These are phyloP conservation scores for Sterna hirundo DNA, from an alignment of 2,113 vertebrate genomes.

Conservation along the genomic window DNA sequence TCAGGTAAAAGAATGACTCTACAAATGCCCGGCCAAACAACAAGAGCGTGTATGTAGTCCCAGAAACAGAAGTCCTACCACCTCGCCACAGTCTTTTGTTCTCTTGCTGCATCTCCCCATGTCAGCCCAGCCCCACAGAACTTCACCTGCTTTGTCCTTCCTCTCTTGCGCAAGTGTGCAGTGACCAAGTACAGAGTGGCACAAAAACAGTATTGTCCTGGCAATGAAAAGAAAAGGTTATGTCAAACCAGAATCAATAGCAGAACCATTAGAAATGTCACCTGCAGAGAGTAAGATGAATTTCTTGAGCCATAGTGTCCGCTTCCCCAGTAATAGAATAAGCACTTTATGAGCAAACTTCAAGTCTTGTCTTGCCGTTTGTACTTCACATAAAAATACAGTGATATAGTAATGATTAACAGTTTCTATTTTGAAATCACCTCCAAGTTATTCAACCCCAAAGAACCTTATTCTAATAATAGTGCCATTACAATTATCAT, in stretches of 20 bases:
- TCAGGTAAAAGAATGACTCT: neutral
- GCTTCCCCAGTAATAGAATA: neutral
- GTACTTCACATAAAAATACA: neutral
- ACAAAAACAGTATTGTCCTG: neutral
- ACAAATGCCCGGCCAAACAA: neutral
- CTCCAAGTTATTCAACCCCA: neutral
- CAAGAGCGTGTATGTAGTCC: neutral
- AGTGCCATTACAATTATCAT: neutral
- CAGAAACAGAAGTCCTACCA: neutral
- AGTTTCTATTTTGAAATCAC: slow-evolving; percentile 7
- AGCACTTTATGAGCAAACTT: neutral
- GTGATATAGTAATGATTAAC: neutral
- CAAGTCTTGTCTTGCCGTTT: neutral
- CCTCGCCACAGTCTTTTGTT: neutral
- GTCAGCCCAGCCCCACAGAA: neutral
- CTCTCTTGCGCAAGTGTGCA: neutral
- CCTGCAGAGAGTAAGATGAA: slow-evolving; percentile 19
- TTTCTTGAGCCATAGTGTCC: neutral
- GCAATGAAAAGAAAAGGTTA: slow-evolving; percentile 12
- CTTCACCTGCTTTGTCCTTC: neutral
- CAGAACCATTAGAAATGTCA: slow-evolving; percentile 23
- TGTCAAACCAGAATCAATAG: slow-evolving; percentile 19
- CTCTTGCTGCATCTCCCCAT: neutral
- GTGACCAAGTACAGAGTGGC: neutral
- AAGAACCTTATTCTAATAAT: neutral